Evolutionary conservation across 2,113 vertebrate species (phyloP), one percentile per base, ranked within the genome.

Genomic region (Sprattus sprattus): DNA sequence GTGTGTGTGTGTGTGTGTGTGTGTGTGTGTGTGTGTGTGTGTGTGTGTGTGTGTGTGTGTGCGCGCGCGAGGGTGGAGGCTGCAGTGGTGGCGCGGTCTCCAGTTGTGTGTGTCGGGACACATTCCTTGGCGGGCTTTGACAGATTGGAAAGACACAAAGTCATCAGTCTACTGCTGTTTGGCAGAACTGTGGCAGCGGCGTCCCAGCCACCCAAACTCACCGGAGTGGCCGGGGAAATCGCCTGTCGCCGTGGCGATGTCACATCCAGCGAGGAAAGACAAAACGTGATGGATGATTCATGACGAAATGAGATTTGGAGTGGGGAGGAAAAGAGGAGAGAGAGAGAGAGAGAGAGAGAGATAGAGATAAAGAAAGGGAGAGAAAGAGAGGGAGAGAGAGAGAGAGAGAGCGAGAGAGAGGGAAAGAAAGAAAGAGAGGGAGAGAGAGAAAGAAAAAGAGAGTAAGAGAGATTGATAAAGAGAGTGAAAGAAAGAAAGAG

Each of bases 101-200:
- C 25, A 32, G 28, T 71, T n/a, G 22, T 9, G 4, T 67, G 20
- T 67, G 60, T 67, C 15, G 71, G 84, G 84, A 46, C 52, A 39
- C 86, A 88, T 83, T 60, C 84, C 47, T 85, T 39, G 15, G 4
- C 45, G 64, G 54, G 39, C 81, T 83, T 57, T 49, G 25, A 57
- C 83, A 85, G 85, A 87, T 52, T 67, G 45, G 81, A 87, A 83
- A 81, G 67, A 86, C 83, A 64, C 85, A 57, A 82, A 82, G 28
- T 45, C 64, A 81, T 83, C 82, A 83, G 20, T 20, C 54, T 18
- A 25, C 45, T 25, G 45, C 85, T 71, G 22, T 85, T 82, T 57
- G 44, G n/a, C 57, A n/a, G n/a, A 57, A 8, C 20, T 2, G 75
- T 86, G 83, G 81, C 18, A 20, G 57, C 47, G 82, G 49, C 67